Base-by-base conservation (phyloP, 2,888 invertebrate genomes). In the Alsophila aescularia region DNA sequence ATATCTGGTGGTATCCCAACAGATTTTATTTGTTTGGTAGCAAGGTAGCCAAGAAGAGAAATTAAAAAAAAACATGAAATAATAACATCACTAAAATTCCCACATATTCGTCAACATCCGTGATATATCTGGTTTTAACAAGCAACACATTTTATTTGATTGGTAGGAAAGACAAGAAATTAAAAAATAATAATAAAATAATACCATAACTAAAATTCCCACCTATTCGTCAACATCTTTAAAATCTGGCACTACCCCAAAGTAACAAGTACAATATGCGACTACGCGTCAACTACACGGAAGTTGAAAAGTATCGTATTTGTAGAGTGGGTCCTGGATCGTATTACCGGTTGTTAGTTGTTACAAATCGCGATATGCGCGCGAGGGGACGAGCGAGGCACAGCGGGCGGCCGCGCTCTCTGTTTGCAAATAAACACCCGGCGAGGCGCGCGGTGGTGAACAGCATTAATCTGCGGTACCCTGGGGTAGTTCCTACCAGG, bases 371-470 rank as follows among this genome's bases (percentile, higher is more conserved):
- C 70, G 74, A 73, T 77, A 77, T 81, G 73, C 70, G 70, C 64
- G 61, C 62, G 66, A 49, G 49, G 72, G 67, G 72, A 65, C 67
- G 72, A 55, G 47, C 67, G 72, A 55, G 47, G 66, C 73, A 54
- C 84, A 70, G 78, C 83, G 80, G 90, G 90, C 68, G 83, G 83
- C 71, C 79, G 69, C 73, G 76, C 70, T 69, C 75, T 77, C 73
- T 89, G 89, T 90, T 90, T 90, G 89, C 90, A 90, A 90, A 90
- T 90, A 90, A 87, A 88, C 90, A 90, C 83, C 87, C 85, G 89
- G 86, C 86, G 67, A 71, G 75, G 64, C 58, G 36, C 45, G 40
- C 50, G 36, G 45, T 43, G 34, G 43, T 50, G 45, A 43, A 32
- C 47, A 35, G 35, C 14, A 41, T 40, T 41, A 44, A 44, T 44